Conservation (phyloP, 2,888 invertebrate genomes). For the Papilio protenor region DNA sequence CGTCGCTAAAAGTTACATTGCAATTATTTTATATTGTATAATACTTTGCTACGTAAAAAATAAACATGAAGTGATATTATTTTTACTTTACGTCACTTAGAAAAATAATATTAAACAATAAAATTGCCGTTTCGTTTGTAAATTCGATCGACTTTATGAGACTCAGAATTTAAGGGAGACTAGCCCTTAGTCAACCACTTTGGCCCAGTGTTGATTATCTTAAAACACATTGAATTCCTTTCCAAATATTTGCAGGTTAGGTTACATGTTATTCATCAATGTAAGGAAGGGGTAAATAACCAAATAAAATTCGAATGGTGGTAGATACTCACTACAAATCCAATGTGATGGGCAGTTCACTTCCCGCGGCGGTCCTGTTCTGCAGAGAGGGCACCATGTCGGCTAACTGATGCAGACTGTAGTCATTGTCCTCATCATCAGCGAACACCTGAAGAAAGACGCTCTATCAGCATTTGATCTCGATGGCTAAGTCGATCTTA, state of each 20-base stretch:
- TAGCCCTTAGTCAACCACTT: not conserved
- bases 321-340: conserved; percentile 35
- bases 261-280: not conserved
- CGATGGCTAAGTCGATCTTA: not conserved
- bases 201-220: not conserved
- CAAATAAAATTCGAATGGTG: not conserved
- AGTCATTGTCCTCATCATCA: conserved; percentile 22
- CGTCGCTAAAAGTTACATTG: conserved; percentile 1
- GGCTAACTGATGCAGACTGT: conserved; percentile 28
- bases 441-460: conserved; percentile 29
- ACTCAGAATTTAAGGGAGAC: not conserved
- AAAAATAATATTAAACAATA: not conserved
- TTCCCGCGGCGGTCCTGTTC: not conserved
- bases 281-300: not conserved
- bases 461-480: not conserved
- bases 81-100: not conserved
- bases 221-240: not conserved
- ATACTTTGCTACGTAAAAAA: not conserved
- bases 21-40: not conserved
- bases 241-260: too few relatives aligned
- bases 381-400: conserved; percentile 12
- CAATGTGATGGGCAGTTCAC: conserved; percentile 22
- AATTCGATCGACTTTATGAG: too few relatives aligned
- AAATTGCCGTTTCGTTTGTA: too few relatives aligned
- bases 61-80: not conserved